Evolutionary conservation across 2,888 invertebrate genomes (phyloP).

Genomic region (Odontocolon sp.): DNA sequence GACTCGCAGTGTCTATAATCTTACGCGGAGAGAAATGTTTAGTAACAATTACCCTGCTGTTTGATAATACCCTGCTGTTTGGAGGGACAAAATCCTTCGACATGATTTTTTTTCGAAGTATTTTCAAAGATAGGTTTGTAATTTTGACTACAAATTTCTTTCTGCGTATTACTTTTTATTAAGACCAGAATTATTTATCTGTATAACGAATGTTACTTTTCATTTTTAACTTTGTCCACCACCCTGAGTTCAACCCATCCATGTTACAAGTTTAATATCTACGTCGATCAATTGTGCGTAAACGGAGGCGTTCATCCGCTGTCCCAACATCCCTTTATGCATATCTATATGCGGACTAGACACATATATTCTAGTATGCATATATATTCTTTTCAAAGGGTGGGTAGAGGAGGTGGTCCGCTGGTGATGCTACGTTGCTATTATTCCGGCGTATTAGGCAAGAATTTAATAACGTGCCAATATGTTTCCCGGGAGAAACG

Average conservation of each 20-base stretch:
- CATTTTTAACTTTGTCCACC: background rate
- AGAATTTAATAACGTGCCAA: constrained; percentile 78
- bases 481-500: constrained; percentile 67
- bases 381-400: constrained; percentile 43
- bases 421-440: constrained; percentile 56
- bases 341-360: background rate
- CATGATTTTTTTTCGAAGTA: too few relatives aligned
- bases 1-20: too few relatives aligned
- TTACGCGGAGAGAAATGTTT: too few relatives aligned
- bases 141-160: too few relatives aligned
- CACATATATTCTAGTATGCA: constrained; percentile 13
- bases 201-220: background rate
- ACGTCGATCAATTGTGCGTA: constrained; percentile 21
- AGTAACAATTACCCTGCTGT: too few relatives aligned
- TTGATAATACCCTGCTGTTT: too few relatives aligned
- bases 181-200: too few relatives aligned
- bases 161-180: too few relatives aligned
- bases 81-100: too few relatives aligned
- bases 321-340: constrained; percentile 18
- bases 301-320: constrained; percentile 8
- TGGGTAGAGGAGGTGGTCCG: constrained; percentile 15
- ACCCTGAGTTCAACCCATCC: background rate
- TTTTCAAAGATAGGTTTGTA: too few relatives aligned
- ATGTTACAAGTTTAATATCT: background rate
- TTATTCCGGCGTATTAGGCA: constrained; percentile 76